Evolutionary conservation across 2,113 vertebrate species (phyloP), one percentile per base, ranked within the genome.

Genomic region (Sinocyclocheilus anshuiensis): DNA sequence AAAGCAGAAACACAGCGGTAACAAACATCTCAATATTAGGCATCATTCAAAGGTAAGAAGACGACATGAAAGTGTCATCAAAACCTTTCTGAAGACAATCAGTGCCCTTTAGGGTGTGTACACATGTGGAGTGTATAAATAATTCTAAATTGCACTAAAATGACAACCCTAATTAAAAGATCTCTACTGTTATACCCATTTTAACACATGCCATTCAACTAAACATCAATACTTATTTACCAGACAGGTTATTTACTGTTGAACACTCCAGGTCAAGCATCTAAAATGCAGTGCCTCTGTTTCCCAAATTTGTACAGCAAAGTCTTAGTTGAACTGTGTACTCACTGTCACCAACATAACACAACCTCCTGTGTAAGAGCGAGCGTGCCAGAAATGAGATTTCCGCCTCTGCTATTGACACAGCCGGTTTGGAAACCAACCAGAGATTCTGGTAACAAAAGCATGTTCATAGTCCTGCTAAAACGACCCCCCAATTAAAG

Each of bases 341-440:
- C 39, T 69, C 12, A 1, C 57, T 10, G 39, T 85, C 59, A 24
- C 78, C 76, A 80, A 88, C 89, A 80, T 10, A 89, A 94, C 91
- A 93, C 90, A 89, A 83, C 69, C 45, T 86, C 87, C 89, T 90
- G 90, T 91, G 92, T 93, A 88, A 85, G 87, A 61, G 79, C 69
- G 69, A 89, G 87, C 87, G 87, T 75, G 76, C 88, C 90, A 72
- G 89, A 86, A 89, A 89, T 91, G 92, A 84, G 91, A 92, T 93
- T 94, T 94, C 91, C 91, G 91, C 88, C 86, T 92, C 93, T 94
- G 93, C 88, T 94, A 91, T 93, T 93, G 92, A 93, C 92, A 91
- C 89, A 94, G 91, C 86, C 88, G 81, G 81, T 90, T 81, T 87
- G 90, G 87, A 88, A 36, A 84, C 89, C 90, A 84, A 87, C 90